These are phyloP conservation scores for Fragum whitleyi DNA, from an alignment of 2,888 invertebrate species.

Conservation along the genomic window DNA sequence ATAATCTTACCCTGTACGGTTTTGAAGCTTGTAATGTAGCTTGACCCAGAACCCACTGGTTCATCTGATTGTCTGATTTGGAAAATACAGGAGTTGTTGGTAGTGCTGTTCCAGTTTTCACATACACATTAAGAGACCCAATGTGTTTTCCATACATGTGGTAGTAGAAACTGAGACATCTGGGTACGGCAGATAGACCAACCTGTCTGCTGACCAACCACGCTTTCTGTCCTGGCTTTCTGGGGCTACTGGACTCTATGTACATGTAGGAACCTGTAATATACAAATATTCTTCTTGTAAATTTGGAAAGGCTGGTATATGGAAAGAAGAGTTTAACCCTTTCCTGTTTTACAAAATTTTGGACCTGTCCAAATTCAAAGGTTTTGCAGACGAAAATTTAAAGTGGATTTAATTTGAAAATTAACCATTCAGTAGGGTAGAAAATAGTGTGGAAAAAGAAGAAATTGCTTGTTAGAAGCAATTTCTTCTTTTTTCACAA, in stretches of 20 bases:
- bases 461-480: too few relatives aligned
- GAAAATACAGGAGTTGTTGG: conserved; percentile 72
- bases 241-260: conserved; percentile 73
- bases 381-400: too few relatives aligned
- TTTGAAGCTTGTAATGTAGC: conserved; percentile 62
- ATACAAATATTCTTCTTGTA: not conserved
- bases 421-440: too few relatives aligned
- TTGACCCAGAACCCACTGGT: conserved; percentile 75
- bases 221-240: conserved; percentile 68
- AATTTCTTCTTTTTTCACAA: too few relatives aligned
- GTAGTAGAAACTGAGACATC: conserved; percentile 78
- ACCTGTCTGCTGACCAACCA: conserved; percentile 69
- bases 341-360: too few relatives aligned
- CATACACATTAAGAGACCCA: conserved; percentile 73
- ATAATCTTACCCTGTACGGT: conserved; percentile 64
- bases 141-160: conserved; percentile 74
- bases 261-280: conserved; percentile 79
- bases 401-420: too few relatives aligned
- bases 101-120: conserved; percentile 59
- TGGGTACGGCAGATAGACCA: conserved; percentile 52
- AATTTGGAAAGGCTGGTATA: too few relatives aligned
- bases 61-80: conserved; percentile 71
- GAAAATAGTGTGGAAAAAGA: too few relatives aligned
- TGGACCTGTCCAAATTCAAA: too few relatives aligned
- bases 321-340: too few relatives aligned